Base-by-base conservation (phyloP, 2,797 vertebrate genomes). In the Paedocypris micromegethes region DNA sequence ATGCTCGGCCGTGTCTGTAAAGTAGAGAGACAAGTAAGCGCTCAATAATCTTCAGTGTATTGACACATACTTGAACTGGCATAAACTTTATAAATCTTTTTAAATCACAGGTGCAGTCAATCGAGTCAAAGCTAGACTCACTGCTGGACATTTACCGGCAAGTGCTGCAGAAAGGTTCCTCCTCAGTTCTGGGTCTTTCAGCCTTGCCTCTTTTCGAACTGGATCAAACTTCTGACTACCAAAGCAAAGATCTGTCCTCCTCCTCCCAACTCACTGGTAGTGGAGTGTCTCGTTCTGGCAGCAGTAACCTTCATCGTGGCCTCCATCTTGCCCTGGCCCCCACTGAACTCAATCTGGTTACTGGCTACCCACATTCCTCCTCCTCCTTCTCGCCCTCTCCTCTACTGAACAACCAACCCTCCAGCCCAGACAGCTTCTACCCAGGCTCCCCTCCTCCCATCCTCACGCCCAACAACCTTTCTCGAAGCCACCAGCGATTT, bases 1-100 rank as follows among this genome's bases (percentile, higher is more conserved):
- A 98, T 98, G 96, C 85, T 98, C 45, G 96, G 95, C 5, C 90
- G 95, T 0, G 96, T 98, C 62, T 95, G 97, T 79, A 98, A 96
- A 81, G 95, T 98, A 83, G 96, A 98, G 81, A 92, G 96, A 73
- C 95, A 98, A 94, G 96, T 98, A 89, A 77, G 69, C 9, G 41
- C 8, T 37, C 41, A 9, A 4, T n/a, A 43, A 6, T 39, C 23
- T 5, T 38, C 42, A 6, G 58, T 55, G 4, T 46, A 23, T 54
- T 23, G 4, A 49, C 47, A 61, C 39, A 42, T 39, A 49, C 9
- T 49, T 61, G 9, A 40, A 44, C 3, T 8, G 5, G 23, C 3
- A 62, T 46, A 2, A 23, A 23, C 23, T 23, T 23, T 23, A 23
- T 23, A 23, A 23, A 23, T 23, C 23, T 23, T 23, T 23, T 23